Evolutionary conservation across 2,888 invertebrate genomes (phyloP), one percentile per base, ranked within the genome.

Genomic region (Dasypolia templi): DNA sequence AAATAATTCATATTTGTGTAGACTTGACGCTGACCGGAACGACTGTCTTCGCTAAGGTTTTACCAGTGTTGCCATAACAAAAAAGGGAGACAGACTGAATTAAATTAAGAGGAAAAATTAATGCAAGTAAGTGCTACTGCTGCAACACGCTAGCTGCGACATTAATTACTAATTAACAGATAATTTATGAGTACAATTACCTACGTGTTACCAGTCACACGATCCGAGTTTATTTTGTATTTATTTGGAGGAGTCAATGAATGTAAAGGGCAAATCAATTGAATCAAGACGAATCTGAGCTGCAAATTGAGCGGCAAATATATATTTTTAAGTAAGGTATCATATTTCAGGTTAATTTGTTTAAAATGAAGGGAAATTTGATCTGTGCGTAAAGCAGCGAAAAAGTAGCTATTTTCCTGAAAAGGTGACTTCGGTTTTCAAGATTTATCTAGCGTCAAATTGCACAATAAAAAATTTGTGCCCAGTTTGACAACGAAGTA

Each of bases 1-100:
- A 70, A 53, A 56, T 35, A 17, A 64, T 75, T 46, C 19, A 4
- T 42, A 32, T 26, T 77, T 77, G 58, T 46, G 26, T 29, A n/a
- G 4, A 59, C 9, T 22, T 46, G 12, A 44, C 0, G 9, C 12
- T 0, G 39, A 22, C 26, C 12, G 53, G 12, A 49, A 55, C 42
- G 35, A 12, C 3, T 6, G 2, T 1, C 3, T 61, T 61, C n/a
- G 22, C n/a, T 19, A 14, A 26, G 17, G 26, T 17, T 5, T 29
- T 7, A 1, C 1, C 1, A 42, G 26, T 70, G 46, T 42, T 61
- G 22, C 39, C 22, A 32, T 14, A 29, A 0, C 9, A 59, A 46
- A 70, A 58, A n/a, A 49, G 3, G 46, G 12, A 49, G 4, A 9
- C 17, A 3, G 11, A 32, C 5, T 42, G 22, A 17, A 1, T 6